Evolutionary conservation across 2,888 invertebrate genomes (phyloP), one percentile per base, ranked within the genome.

Genomic region (Gandaritis pyraliata): DNA sequence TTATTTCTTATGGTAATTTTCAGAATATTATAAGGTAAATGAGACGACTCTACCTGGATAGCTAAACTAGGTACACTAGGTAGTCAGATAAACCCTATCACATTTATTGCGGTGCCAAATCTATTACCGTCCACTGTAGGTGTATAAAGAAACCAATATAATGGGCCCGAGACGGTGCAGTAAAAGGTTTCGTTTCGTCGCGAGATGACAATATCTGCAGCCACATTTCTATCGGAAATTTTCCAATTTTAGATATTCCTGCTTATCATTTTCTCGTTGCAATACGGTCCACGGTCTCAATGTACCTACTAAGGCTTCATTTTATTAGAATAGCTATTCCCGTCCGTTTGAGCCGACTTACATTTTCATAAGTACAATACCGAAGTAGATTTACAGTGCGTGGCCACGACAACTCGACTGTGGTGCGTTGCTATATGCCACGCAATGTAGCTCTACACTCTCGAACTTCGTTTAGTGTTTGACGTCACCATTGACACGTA

Each of bases 231-330:
- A 77, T 72, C 72, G 66, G 72, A 77, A 72, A 78, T 82, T 80
- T 81, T 78, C 72, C 72, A 81, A 80, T 82, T 80, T 71, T 52
- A 76, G 74, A 78, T 75, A 74, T 78, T 74, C 72, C 74, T 76
- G 68, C 71, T 74, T 76, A 77, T 77, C 77, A 76, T 77, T 76
- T 72, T 71, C 71, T 69, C 66, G 65, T 66, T 65, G 63, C 66
- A 46, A 54, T 59, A 53, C 50, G 48, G 53, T 57, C 46, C 41
- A 13, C 62, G 30, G 49, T 48, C 47, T 54, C 12, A 18, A 50
- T 23, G 33, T 29, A 18, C 16, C 5, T 11, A 29, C n/a, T 48
- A 43, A 49, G 52, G 55, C 48, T 55, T 58, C 23, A 29, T 33
- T 51, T 51, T 15, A 38, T 43, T 43, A 43, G 43, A 41, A 13